Evolutionary conservation across 2,797 vertebrate species (phyloP).

Genomic region (Onychomys arenicola): DNA sequence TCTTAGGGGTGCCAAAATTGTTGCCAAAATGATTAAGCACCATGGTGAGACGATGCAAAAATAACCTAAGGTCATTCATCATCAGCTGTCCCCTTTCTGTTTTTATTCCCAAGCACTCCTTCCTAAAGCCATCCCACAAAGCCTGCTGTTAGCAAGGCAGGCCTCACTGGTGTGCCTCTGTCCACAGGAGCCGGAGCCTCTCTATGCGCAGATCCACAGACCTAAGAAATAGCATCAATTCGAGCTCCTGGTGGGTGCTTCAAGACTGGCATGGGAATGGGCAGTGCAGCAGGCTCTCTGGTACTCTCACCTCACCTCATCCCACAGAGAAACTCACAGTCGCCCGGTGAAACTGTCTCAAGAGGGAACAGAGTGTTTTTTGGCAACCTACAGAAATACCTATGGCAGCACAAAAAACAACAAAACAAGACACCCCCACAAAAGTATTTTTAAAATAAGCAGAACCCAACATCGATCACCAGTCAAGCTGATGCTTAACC

Average conservation of each 20-base stretch:
- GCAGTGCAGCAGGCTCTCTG: slow-evolving; percentile 84
- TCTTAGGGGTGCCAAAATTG: not conserved
- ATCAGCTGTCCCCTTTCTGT: slow-evolving; percentile 52
- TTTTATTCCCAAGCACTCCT: slow-evolving; percentile 12
- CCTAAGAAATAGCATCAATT: slow-evolving; percentile 93
- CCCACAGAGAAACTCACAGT: slow-evolving; percentile 84
- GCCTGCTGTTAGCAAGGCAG: not conserved
- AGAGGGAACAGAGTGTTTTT: slow-evolving; percentile 83
- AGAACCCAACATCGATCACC: slow-evolving; percentile 61
- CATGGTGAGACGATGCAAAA: not conserved
- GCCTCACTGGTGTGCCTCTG: slow-evolving; percentile 77
- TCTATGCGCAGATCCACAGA: slow-evolving; percentile 98
- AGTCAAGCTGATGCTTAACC: slow-evolving; percentile 72
- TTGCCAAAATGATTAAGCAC: slow-evolving; percentile 33
- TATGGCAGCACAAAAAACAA: slow-evolving; percentile 86
- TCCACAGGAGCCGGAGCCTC: slow-evolving; percentile 95
- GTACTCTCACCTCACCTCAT: slow-evolving; percentile 85
- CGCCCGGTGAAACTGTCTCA: slow-evolving; percentile 83
- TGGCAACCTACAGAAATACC: slow-evolving; percentile 85
- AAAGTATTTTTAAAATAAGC: not conserved
- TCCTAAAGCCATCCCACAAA: not conserved
- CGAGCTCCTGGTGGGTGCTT: slow-evolving; percentile 84
- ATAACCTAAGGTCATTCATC: slow-evolving; percentile 75
- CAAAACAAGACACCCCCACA: slow-evolving; percentile 46
- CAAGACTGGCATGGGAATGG: slow-evolving; percentile 85